Conservation (phyloP, 2,797 vertebrate genomes). For the Sebastes hubbsi region DNA sequence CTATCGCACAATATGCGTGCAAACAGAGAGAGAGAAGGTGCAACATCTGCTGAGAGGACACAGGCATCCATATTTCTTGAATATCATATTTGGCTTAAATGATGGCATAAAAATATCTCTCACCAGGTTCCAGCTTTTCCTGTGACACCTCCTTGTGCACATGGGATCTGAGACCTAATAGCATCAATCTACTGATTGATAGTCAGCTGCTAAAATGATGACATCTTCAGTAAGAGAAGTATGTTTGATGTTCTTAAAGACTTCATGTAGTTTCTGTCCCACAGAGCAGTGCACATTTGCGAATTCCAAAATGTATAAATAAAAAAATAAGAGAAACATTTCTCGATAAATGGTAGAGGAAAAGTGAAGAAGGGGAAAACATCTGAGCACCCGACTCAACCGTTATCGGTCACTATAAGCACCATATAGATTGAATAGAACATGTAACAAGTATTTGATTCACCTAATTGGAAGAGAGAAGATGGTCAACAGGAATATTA, state of each 20-base stretch:
- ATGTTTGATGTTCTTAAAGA: background rate
- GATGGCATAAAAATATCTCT: background rate
- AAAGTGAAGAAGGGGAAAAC: background rate
- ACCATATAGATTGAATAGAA: background rate
- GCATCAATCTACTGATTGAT: background rate
- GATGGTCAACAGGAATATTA: too few species aligned
- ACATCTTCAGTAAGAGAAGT: background rate
- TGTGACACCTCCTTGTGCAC: background rate
- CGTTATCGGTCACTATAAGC: too few species aligned
- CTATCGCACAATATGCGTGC: background rate
- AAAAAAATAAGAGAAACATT: background rate
- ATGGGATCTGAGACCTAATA: background rate
- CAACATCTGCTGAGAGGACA: background rate
- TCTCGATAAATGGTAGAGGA: background rate
- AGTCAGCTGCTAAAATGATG: background rate
- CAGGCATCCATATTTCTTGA: background rate
- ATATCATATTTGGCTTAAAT: background rate
- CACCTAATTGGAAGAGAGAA: background rate
- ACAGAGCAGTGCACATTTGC: background rate
- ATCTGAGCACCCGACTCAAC: background rate
- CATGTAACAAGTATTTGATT: background rate
- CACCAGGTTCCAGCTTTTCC: background rate
- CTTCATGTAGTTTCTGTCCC: background rate
- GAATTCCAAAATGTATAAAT: background rate
- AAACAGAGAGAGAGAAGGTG: background rate